These are phyloP conservation scores for Mormyrus proboscirostris DNA, from an alignment of 2,797 vertebrate species.

Conservation along the genomic window DNA sequence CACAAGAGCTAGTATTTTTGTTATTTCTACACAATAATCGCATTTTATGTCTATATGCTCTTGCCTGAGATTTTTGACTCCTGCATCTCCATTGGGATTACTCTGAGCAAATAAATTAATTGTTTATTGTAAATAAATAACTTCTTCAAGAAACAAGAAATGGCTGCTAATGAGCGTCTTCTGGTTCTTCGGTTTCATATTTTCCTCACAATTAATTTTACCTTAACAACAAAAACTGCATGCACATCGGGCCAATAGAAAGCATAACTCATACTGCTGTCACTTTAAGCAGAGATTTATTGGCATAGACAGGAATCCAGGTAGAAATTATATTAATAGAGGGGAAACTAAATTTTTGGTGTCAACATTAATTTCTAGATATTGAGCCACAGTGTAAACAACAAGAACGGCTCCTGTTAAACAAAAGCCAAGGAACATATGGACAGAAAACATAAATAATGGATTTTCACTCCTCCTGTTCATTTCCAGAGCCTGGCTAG, in stretches of 20 bases:
- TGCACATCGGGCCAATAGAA: neutral
- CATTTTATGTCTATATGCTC: neutral
- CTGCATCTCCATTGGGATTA: neutral
- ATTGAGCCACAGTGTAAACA: neutral
- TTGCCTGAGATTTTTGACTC: neutral
- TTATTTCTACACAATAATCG: neutral
- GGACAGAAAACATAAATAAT: neutral
- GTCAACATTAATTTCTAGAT: neutral
- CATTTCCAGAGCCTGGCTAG: neutral
- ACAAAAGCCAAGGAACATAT: neutral
- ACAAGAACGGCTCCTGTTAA: neutral
- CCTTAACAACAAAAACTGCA: neutral
- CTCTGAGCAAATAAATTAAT: neutral
- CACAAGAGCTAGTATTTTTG: neutral
- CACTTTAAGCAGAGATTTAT: neutral
- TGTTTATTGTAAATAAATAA: neutral
- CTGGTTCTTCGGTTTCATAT: neutral
- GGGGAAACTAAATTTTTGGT: constrained; percentile 2
- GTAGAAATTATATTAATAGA: neutral
- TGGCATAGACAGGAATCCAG: neutral
- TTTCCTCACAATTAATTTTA: neutral
- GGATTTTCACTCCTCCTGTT: neutral
- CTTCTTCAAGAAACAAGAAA: neutral
- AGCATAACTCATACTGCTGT: neutral
- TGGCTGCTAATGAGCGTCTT: neutral